These are phyloP conservation scores for Ophioderma brevispina DNA, from an alignment of 35 echinoderm and acorn worm species.

Conservation along the genomic window DNA sequence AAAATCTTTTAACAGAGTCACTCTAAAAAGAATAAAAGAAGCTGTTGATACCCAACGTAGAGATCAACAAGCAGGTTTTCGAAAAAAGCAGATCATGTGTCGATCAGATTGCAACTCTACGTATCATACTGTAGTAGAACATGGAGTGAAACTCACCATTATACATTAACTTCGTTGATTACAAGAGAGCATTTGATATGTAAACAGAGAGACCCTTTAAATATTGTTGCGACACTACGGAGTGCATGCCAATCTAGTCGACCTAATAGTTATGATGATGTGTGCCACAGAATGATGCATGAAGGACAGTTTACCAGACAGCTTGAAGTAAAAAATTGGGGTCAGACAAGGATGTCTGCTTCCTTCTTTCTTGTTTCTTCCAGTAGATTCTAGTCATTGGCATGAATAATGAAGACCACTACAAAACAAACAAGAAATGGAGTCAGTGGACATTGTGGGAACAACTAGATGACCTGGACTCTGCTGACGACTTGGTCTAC, in stretches of 20 bases:
- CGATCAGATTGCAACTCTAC: slow-evolving; percentile 32
- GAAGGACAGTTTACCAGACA: slow-evolving; percentile 8
- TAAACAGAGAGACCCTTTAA: slow-evolving; percentile 12
- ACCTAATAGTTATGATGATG: not conserved
- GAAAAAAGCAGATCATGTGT: slow-evolving; percentile 15
- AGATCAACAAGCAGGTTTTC: slow-evolving; percentile 22
- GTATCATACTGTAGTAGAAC: not conserved
- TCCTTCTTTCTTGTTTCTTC: slow-evolving; percentile 18
- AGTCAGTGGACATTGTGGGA: not conserved
- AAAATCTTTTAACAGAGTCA: slow-evolving; percentile 11
- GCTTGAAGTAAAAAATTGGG: slow-evolving; percentile 16
- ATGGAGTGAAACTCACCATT: not conserved
- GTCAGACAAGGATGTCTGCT: slow-evolving; percentile 38
- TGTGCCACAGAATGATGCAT: not conserved
- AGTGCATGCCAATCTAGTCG: not conserved
- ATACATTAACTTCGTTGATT: not conserved
- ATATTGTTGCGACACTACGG: slow-evolving; percentile 18
- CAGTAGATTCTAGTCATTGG: slow-evolving; percentile 9
- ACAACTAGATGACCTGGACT: not conserved
- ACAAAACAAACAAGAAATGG: not conserved
- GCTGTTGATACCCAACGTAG: not conserved
- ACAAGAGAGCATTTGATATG: not conserved
- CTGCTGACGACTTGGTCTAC: not conserved
- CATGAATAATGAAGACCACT: not conserved
- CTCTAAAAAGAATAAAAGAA: slow-evolving; percentile 8